phyloP scores from a whole-genome alignment of 1,140 invertebrate species.

The Drosophila lacteicornis region DNA sequence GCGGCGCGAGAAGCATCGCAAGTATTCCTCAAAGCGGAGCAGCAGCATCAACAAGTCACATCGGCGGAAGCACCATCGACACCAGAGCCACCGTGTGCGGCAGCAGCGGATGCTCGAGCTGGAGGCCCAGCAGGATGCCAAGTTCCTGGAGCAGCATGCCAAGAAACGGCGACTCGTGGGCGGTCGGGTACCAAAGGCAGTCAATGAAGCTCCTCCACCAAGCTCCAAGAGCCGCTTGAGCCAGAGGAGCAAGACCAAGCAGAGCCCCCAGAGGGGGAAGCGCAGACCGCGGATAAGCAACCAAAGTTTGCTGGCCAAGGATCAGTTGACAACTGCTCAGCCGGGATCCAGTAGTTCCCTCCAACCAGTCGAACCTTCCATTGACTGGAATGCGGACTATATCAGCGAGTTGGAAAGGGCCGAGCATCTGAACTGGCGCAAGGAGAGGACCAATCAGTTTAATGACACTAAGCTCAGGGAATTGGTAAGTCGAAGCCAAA shows the following conservation, averaged over 20 bases:
- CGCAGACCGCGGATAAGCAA: background rate
- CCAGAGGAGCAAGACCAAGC: background rate
- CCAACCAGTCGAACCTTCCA: background rate
- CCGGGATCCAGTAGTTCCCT: no score
- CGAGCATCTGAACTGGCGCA: constrained; percentile 43
- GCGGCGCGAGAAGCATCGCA: background rate
- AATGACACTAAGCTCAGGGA: constrained; percentile 36
- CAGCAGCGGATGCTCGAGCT: constrained; percentile 48
- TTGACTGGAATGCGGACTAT: constrained; percentile 37
- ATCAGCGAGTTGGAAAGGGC: constrained; percentile 30
- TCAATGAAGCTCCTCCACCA: background rate
- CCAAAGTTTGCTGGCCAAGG: background rate
- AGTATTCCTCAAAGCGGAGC: constrained; percentile 6
- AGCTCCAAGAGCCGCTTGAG: background rate
- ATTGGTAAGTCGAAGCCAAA: constrained; percentile 12
- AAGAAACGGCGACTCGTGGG: constrained; percentile 6
- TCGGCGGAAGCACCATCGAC: constrained; percentile 22
- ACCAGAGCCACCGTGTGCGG: constrained; percentile 34
- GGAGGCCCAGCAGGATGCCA: constrained; percentile 46
- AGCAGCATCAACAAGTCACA: constrained; percentile 11
- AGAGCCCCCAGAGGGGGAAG: background rate
- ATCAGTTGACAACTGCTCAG: no score
- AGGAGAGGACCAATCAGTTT: constrained; percentile 43
- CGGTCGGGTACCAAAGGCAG: background rate
- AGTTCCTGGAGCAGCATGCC: constrained; percentile 47